Conservation (phyloP, 2,113 vertebrate genomes). For the Anguilla rostrata region DNA sequence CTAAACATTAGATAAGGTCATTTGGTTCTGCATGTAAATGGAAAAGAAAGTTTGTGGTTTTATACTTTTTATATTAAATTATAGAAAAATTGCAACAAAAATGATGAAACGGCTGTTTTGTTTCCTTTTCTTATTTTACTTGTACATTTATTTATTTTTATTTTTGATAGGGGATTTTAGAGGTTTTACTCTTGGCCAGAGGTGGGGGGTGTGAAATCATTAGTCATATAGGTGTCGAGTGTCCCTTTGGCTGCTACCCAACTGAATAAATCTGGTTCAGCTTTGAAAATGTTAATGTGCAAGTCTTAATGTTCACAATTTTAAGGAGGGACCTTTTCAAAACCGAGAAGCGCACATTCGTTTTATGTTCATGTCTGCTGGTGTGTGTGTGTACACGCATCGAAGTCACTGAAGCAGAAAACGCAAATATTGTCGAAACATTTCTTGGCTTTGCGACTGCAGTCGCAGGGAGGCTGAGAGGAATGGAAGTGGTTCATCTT, state of each 20-base stretch:
- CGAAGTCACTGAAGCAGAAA: not conserved
- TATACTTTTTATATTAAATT: constrained; percentile 34
- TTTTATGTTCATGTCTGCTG: not conserved
- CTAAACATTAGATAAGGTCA: not conserved
- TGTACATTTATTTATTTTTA: constrained; percentile 24
- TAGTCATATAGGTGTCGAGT: not conserved
- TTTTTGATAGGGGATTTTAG: constrained; percentile 28
- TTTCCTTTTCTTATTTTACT: constrained; percentile 19
- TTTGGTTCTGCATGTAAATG: constrained; percentile 23
- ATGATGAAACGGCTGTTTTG: not conserved
- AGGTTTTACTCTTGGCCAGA: not conserved
- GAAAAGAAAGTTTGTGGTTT: constrained; percentile 18
- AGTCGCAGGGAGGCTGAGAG: not conserved
- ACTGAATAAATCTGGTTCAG: not conserved
- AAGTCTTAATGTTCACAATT: constrained; percentile 29
- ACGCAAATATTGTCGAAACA: not conserved
- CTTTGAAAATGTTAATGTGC: not conserved
- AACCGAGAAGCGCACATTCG: not conserved
- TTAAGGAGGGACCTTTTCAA: constrained; percentile 16
- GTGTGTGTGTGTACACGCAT: not conserved
- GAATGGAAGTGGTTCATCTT: not conserved
- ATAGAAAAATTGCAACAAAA: constrained; percentile 23
- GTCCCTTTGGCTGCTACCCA: not conserved
- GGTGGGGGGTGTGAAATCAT: not conserved
- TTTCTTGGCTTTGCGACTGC: not conserved